Evolutionary conservation across 1,140 invertebrate species (phyloP).

Genomic region (Dryas iulia): DNA sequence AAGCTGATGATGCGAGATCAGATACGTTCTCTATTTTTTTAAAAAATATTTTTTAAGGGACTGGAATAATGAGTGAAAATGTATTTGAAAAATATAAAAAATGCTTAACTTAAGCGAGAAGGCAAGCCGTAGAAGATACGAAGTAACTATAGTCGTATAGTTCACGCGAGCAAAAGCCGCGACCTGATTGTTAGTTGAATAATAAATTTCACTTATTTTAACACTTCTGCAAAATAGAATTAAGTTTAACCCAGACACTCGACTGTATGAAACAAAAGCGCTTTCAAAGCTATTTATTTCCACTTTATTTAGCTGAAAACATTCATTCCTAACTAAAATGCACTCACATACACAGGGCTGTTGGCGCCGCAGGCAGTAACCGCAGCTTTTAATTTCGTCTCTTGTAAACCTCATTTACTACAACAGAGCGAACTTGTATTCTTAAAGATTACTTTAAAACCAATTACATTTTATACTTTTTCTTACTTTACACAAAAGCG

Average conservation of each 20-base stretch:
- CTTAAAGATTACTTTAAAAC: conserved; percentile 3
- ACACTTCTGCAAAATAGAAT: not conserved
- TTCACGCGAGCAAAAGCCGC: too few species aligned
- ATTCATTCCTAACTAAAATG: conserved; percentile 5
- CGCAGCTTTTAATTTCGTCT: conserved; percentile 20
- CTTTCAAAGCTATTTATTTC: not conserved
- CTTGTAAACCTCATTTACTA: not conserved
- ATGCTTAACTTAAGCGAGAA: too few species aligned
- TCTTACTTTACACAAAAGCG: not conserved
- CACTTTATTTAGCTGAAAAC: conserved; percentile 2
- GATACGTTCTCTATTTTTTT: too few species aligned
- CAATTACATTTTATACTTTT: not conserved
- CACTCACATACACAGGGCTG: not conserved
- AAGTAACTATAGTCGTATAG: too few species aligned
- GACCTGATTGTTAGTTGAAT: too few species aligned
- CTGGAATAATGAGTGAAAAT: too few species aligned
- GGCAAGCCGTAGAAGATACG: too few species aligned
- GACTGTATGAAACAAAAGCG: not conserved
- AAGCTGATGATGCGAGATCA: too few species aligned
- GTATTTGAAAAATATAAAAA: too few species aligned
- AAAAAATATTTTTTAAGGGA: too few species aligned
- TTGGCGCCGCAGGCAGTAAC: conserved; percentile 12
- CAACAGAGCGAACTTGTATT: not conserved
- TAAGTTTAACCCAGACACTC: not conserved
- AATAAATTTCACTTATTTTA: not conserved